Conservation (phyloP, 2,113 vertebrate species). For the Pseudopipra pipra region DNA sequence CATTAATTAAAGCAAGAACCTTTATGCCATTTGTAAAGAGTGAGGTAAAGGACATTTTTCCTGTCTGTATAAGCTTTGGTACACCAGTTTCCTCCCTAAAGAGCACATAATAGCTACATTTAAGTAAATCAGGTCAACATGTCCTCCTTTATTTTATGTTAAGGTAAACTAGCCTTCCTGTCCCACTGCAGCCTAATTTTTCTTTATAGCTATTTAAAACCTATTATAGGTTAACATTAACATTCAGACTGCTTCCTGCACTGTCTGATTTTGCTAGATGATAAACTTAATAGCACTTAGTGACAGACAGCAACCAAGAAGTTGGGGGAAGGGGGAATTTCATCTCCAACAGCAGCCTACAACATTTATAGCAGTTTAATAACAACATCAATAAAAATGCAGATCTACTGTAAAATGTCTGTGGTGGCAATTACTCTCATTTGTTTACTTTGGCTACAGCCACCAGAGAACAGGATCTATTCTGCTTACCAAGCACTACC, state of each 20-base stretch:
- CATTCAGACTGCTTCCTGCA: slow-evolving; percentile 48
- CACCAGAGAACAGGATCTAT: background rate
- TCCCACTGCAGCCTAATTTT: slow-evolving; percentile 22
- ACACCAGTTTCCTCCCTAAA: slow-evolving; percentile 49
- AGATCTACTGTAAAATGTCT: slow-evolving; percentile 5
- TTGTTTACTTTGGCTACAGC: slow-evolving; percentile 42
- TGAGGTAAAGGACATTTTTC: slow-evolving; percentile 45
- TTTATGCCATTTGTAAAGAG: slow-evolving; percentile 1
- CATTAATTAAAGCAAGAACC: slow-evolving; percentile 22
- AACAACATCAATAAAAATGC: slow-evolving; percentile 21
- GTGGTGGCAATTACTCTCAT: background rate
- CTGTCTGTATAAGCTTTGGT: slow-evolving; percentile 30
- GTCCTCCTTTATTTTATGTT: slow-evolving; percentile 52
- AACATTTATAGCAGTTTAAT: slow-evolving; percentile 11
- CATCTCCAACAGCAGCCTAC: background rate
- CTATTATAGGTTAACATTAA: slow-evolving; percentile 38
- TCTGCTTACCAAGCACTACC: background rate
- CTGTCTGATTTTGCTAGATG: slow-evolving; percentile 53
- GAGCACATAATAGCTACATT: slow-evolving; percentile 44
- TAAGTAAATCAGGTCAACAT: slow-evolving; percentile 55
- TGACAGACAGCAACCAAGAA: slow-evolving; percentile 32
- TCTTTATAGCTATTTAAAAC: slow-evolving; percentile 56
- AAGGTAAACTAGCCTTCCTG: slow-evolving; percentile 62
- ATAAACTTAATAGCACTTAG: slow-evolving; percentile 46
- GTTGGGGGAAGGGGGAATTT: background rate